Conservation (phyloP, 1,140 invertebrate genomes). For the Formica selysi region DNA sequence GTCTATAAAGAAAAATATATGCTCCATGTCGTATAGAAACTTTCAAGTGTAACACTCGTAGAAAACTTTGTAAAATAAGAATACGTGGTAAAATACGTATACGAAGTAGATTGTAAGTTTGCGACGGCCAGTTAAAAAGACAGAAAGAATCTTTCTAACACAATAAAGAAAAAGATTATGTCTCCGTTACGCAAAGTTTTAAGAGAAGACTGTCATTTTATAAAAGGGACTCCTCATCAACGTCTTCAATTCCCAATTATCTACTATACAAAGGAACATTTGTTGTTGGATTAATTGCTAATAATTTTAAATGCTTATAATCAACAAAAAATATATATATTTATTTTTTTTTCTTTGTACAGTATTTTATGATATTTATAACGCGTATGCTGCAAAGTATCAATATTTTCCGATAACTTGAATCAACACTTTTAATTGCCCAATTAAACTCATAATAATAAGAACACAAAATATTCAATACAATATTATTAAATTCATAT, state of each 20-base stretch:
- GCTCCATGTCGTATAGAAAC: background rate
- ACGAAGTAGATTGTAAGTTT: slow-evolving; percentile 9
- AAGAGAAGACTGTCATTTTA: background rate
- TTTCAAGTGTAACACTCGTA: background rate
- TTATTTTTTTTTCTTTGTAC: too few relatives aligned
- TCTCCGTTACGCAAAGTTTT: background rate
- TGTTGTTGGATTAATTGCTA: background rate
- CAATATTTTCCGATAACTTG: too few relatives aligned
- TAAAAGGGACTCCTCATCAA: background rate
- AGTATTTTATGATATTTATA: too few relatives aligned
- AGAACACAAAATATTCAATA: too few relatives aligned
- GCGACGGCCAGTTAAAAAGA: background rate
- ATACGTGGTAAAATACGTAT: background rate
- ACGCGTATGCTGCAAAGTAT: too few relatives aligned
- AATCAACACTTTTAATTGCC: too few relatives aligned
- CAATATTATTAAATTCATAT: background rate
- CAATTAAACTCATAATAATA: too few relatives aligned
- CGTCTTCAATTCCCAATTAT: background rate
- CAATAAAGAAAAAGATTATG: background rate
- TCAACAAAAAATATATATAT: too few relatives aligned
- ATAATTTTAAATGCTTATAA: background rate
- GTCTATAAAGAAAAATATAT: background rate
- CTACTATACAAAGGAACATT: background rate
- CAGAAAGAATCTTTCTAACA: background rate
- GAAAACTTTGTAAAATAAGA: background rate